Conservation (phyloP, 92 coral and sea anemone species). For the Chrysogorgia sp. region DNA sequence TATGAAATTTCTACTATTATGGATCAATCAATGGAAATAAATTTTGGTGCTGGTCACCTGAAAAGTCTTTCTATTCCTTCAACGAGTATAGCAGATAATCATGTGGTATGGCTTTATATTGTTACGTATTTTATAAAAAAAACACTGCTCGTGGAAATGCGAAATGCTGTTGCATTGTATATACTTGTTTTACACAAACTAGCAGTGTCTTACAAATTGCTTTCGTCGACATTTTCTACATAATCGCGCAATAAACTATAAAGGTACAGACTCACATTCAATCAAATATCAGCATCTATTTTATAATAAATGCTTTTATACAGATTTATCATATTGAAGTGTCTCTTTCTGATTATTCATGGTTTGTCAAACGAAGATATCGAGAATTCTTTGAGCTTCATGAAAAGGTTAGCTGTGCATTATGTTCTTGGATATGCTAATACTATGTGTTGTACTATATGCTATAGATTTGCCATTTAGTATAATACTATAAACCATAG, state of each 20-base stretch:
- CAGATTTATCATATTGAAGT: constrained; percentile 92
- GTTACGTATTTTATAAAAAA: neutral
- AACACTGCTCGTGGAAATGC: too few species aligned
- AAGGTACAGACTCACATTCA: too few species aligned
- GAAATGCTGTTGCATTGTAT: neutral
- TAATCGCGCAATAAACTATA: too few species aligned
- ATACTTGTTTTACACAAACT: neutral
- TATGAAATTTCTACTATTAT: neutral
- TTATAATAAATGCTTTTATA: constrained; percentile 3
- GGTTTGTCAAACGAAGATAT: constrained; percentile 84
- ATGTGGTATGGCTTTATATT: constrained; percentile 3
- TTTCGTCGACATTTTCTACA: neutral
- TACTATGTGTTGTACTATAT: neutral
- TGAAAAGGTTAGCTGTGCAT: constrained; percentile 71
- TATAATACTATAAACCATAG: too few species aligned
- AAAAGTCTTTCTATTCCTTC: constrained; percentile 24
- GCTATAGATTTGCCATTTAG: too few species aligned
- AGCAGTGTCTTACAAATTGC: neutral
- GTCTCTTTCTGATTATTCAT: constrained; percentile 80
- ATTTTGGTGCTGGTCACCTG: neutral
- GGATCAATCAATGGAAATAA: constrained; percentile 12
- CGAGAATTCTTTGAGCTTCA: constrained; percentile 83
- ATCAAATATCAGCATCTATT: too few species aligned
- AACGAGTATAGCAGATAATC: constrained; percentile 5
- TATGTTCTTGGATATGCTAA: neutral